Percentiles rank a stretch among this genome's conserved stretches.
Evolutionary conservation across 2,797 vertebrate species (phyloP).

Genomic region (Tangara arthus): DNA sequence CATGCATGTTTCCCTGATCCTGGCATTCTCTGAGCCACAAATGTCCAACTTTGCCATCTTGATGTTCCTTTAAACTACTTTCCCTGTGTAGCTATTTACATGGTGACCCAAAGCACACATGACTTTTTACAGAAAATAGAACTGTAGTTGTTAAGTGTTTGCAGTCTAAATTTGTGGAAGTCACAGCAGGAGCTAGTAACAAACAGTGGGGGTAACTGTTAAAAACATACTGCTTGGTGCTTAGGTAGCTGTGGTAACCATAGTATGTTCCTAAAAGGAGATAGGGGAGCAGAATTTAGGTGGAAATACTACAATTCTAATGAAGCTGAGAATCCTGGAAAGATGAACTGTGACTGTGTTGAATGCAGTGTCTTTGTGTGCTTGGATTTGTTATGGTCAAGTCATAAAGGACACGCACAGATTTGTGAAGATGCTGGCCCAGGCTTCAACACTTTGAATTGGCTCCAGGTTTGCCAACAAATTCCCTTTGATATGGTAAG

Average conservation of each 20-base stretch:
- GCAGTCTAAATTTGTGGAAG: constrained; percentile 12
- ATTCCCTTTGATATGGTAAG: background rate
- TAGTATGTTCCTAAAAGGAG: constrained; percentile 8
- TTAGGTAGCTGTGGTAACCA: constrained; percentile 52
- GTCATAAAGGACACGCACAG: background rate
- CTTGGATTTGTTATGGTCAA: background rate
- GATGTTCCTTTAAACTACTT: background rate
- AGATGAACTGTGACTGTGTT: background rate
- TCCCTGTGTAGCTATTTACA: background rate
- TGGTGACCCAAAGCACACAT: background rate
- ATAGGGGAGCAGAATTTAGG: background rate
- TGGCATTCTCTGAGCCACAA: background rate
- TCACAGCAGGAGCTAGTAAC: constrained; percentile 39
- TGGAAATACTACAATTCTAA: background rate
- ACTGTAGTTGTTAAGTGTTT: background rate
- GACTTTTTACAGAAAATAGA: background rate
- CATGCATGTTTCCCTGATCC: background rate
- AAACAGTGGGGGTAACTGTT: constrained; percentile 39
- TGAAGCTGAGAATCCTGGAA: background rate
- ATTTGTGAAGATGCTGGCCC: background rate
- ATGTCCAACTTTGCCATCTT: background rate
- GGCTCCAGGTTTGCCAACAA: background rate
- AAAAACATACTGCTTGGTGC: background rate
- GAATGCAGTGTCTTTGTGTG: background rate
- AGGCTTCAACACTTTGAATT: background rate